phyloP scores from a whole-genome alignment of 1,140 invertebrate species.

The Pseudomyrmex pallidus region DNA sequence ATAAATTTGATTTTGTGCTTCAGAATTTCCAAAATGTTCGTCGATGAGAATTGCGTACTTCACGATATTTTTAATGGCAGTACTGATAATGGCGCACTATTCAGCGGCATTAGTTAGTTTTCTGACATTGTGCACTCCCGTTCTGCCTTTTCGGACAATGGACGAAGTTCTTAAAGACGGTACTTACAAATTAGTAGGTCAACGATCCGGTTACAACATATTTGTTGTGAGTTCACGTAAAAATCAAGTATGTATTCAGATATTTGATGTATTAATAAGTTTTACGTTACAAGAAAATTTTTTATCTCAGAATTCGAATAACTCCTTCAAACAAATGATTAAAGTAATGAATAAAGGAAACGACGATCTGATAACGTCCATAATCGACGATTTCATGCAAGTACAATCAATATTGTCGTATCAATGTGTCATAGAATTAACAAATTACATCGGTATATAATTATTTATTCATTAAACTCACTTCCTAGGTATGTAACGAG shows the following conservation, averaged over 20 bases:
- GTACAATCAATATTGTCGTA: no score
- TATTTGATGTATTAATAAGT: no score
- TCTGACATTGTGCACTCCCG: slow-evolving; percentile 50
- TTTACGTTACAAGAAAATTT: no score
- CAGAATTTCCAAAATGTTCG: slow-evolving; percentile 55
- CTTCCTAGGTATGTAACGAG: slow-evolving; percentile 8
- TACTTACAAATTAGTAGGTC: slow-evolving; percentile 61
- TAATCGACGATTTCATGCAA: no score
- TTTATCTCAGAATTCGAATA: no score
- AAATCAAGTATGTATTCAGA: no score
- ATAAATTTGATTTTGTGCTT: not conserved
- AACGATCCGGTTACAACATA: slow-evolving; percentile 64
- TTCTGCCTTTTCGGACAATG: slow-evolving; percentile 66
- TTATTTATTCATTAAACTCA: not conserved
- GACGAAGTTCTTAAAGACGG: slow-evolving; percentile 65
- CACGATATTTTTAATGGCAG: slow-evolving; percentile 36
- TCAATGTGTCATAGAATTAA: not conserved
- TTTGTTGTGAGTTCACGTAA: not conserved
- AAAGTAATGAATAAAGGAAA: no score
- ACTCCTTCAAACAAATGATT: no score
- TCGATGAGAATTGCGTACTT: slow-evolving; percentile 62
- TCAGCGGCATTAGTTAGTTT: slow-evolving; percentile 71
- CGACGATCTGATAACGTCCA: no score
- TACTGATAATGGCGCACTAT: slow-evolving; percentile 52
- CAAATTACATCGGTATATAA: not conserved